phyloP scores from a whole-genome alignment of 2,797 vertebrate genomes.

The Sarcoramphus papa region DNA sequence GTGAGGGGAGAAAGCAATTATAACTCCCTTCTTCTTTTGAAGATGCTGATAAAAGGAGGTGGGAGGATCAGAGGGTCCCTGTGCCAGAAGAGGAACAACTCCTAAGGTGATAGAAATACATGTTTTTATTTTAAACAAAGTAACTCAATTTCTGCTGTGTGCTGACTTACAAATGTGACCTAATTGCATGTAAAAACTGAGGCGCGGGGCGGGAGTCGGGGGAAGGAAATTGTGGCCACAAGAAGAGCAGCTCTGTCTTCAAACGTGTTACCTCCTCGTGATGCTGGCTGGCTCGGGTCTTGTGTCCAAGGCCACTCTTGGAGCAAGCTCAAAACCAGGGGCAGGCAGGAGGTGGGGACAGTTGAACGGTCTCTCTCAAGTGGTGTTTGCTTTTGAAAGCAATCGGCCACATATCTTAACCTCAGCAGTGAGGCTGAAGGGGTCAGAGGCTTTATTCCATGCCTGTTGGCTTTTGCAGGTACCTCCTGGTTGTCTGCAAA shows the following conservation, averaged over 20 bases:
- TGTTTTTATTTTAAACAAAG: conserved; percentile 29
- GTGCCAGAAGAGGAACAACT: conserved; percentile 11
- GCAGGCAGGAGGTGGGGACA: not conserved
- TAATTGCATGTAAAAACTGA: not conserved
- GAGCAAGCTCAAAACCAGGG: not conserved
- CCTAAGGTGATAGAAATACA: conserved; percentile 31
- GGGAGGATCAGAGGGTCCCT: conserved; percentile 46
- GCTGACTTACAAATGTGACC: conserved; percentile 30
- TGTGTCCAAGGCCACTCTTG: no score
- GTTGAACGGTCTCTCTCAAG: accelerated
- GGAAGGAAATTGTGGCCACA: not conserved
- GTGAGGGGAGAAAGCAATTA: conserved; percentile 37
- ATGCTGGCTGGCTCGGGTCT: not conserved
- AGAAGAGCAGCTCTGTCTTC: not conserved
- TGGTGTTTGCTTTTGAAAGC: not conserved
- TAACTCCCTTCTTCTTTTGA: conserved; percentile 49
- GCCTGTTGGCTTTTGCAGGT: not conserved
- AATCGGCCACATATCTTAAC: accelerated
- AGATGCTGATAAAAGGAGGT: conserved; percentile 57
- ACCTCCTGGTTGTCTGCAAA: not conserved
- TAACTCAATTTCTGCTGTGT: not conserved
- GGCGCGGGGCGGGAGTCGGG: no score
- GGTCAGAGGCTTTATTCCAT: not conserved
- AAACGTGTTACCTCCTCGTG: accelerated
- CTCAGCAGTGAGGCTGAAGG: not conserved